Evolutionary conservation across 1,140 invertebrate species (phyloP), one percentile per base, ranked within the genome.

Genomic region (Drosophila watanabei): DNA sequence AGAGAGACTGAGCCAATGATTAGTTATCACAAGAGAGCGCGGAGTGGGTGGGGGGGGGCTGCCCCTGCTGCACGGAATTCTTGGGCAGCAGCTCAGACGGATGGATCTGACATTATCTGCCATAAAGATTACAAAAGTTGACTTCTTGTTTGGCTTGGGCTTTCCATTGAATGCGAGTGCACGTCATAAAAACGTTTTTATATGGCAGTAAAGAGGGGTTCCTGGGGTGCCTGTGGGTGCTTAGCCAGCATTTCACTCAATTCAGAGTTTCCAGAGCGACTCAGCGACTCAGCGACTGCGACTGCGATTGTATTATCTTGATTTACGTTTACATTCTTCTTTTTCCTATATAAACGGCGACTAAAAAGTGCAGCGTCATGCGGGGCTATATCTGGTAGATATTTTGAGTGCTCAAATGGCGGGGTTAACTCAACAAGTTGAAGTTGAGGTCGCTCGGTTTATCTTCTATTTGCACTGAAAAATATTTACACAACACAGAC

Each of bases 51-150:
- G 41, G 73, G 75, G 1, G 30, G 41, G 30, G 32, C 30, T 20
- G 32, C 30, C 61, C 59, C 32, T 52, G 37, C 13, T 24, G 60
- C 60, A 64, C 28, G 60, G 16, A 30, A 46, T 54, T 46, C 63
- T 39, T 41, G 6, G 48, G 48, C 18, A 56, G 54, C 46, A 65
- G 37, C 20, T 33, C 46, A 62, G 69, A 49, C 65, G 66, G 75
- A 82, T 89, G 85, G 81, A 82, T 89, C 84, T 89, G 85, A 89
- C 85, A 89, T 82, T 89, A 89, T 89, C 85, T 89, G 85, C 78
- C 78, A 84, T 82, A 81, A 89, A 89, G 85, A 89, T 89, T 89
- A 88, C 85, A 79, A 70, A 70, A 89, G 85, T 89, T 82, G 81
- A 89, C 85, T 89, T 85, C 81, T 81, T 84, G 66, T 79, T 84